phyloP scores from a whole-genome alignment of 2,888 invertebrate genomes.

The Meandrusa payeni region DNA sequence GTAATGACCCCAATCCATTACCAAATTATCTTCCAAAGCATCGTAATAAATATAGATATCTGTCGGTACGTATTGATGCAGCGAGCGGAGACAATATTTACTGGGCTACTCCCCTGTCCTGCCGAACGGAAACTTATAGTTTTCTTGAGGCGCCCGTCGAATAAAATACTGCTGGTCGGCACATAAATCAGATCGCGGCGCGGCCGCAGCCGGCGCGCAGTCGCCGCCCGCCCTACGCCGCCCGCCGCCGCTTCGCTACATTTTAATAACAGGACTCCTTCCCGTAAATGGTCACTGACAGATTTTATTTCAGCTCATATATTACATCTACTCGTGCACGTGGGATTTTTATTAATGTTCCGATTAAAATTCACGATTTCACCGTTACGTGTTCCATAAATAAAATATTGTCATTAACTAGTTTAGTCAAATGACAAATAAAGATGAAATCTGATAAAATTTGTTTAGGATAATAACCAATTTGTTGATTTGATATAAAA shows the following conservation, averaged over 20 bases:
- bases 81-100: slow-evolving; percentile 77
- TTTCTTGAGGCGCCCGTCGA: slow-evolving; percentile 79
- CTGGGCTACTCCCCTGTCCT: slow-evolving; percentile 74
- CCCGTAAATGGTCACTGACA: slow-evolving; percentile 74
- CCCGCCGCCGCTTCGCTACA: slow-evolving; percentile 53
- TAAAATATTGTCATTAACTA: too few relatives aligned
- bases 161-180: slow-evolving; percentile 77
- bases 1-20: slow-evolving; percentile 72
- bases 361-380: slow-evolving; percentile 17
- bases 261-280: slow-evolving; percentile 74
- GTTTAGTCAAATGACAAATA: too few relatives aligned
- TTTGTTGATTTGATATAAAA: too few relatives aligned
- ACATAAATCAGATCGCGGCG: slow-evolving; percentile 75
- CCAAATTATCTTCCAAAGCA: slow-evolving; percentile 70
- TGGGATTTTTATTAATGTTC: slow-evolving; percentile 56
- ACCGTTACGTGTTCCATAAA: not conserved
- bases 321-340: slow-evolving; percentile 58
- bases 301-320: slow-evolving; percentile 75
- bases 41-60: slow-evolving; percentile 74
- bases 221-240: slow-evolving; percentile 40
- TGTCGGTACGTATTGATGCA: slow-evolving; percentile 73
- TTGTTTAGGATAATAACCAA: too few relatives aligned
- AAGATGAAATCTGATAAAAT: too few relatives aligned
- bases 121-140: slow-evolving; percentile 80
- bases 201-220: slow-evolving; percentile 69